A percentile compares a stretch with the other conserved stretches of the same genome.
These are phyloP conservation scores for Coreius guichenoti DNA, from an alignment of 2,797 vertebrate genomes.

Conservation along the genomic window DNA sequence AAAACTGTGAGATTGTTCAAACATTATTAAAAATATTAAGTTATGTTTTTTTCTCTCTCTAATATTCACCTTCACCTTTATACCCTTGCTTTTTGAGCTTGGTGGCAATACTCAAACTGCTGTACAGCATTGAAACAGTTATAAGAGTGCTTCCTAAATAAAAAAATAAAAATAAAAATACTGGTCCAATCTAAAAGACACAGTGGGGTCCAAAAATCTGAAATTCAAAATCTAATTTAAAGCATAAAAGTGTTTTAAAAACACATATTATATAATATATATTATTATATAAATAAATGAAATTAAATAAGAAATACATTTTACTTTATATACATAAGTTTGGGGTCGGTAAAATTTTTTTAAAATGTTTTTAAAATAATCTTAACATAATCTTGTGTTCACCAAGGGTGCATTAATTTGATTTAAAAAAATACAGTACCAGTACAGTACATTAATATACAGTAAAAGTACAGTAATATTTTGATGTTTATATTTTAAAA, in stretches of 20 bases:
- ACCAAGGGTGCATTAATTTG: neutral
- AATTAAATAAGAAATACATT: neutral
- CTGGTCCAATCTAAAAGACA: neutral
- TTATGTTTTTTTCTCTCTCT: neutral
- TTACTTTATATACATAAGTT: neutral
- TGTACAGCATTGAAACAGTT: neutral
- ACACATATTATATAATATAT: neutral
- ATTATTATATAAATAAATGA: neutral
- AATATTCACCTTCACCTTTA: neutral
- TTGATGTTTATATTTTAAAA: too few species aligned
- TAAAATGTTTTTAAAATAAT: neutral
- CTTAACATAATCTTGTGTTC: neutral
- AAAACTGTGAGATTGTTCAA: neutral
- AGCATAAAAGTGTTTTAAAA: neutral
- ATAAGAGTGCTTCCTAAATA: neutral
- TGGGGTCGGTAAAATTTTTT: neutral
- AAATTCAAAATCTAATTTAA: neutral
- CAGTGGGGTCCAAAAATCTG: neutral
- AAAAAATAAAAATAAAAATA: neutral
- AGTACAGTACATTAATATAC: neutral
- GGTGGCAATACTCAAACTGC: neutral
- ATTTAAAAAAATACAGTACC: neutral
- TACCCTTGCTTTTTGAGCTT: neutral
- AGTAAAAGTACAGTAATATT: neutral
- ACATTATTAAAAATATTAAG: too few species aligned